phyloP scores from a whole-genome alignment of 2,888 invertebrate species.

The Asteroscopus sphinx region DNA sequence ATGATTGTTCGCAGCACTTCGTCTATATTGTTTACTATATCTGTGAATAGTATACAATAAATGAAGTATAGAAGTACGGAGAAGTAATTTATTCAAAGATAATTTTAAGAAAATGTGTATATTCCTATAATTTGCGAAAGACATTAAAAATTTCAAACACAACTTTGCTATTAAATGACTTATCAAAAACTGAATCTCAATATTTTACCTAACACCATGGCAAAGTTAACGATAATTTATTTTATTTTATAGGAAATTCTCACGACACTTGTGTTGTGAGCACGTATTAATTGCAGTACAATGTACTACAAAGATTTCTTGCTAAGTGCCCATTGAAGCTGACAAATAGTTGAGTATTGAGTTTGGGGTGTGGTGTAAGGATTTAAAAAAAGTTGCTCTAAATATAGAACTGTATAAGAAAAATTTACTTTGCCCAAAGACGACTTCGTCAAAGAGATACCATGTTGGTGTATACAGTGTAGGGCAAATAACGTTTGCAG shows the following conservation, averaged over 20 bases:
- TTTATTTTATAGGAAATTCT: slow-evolving; percentile 24
- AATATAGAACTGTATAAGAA: too few species aligned
- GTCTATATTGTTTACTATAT: too few species aligned
- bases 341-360: slow-evolving; percentile 56
- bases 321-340: slow-evolving; percentile 50
- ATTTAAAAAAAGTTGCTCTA: slow-evolving; percentile 7
- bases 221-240: slow-evolving; percentile 6
- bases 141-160: not conserved
- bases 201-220: slow-evolving; percentile 1
- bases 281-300: slow-evolving; percentile 47
- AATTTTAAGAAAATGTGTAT: too few species aligned
- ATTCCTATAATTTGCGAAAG: too few species aligned
- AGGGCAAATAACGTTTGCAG: too few species aligned
- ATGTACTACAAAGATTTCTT: slow-evolving; percentile 36
- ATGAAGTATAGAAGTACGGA: too few species aligned
- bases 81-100: too few species aligned
- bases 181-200: not conserved
- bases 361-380: slow-evolving; percentile 42
- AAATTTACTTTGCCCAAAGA: too few species aligned
- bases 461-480: too few species aligned
- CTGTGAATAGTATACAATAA: too few species aligned
- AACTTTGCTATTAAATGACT: slow-evolving; percentile 1
- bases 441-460: too few species aligned
- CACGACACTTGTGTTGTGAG: slow-evolving; percentile 41
- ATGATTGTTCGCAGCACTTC: too few species aligned